A percentile compares a stretch with the other conserved stretches of the same genome.
Conservation (phyloP, 2,888 invertebrate species). For the Ariolimax columbianus region DNA sequence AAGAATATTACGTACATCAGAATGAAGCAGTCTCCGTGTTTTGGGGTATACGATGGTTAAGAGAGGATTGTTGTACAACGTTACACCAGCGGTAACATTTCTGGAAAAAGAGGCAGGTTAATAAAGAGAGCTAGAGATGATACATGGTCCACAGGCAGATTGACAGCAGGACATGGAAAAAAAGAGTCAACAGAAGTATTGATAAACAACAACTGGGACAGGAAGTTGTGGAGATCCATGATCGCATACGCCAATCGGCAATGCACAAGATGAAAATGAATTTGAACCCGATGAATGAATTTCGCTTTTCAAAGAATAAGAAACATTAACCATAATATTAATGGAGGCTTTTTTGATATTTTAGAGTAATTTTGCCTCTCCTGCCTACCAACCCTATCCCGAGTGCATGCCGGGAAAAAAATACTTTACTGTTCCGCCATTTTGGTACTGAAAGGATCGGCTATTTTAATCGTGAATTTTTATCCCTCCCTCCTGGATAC, state of each 20-base stretch:
- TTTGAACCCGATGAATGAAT: background rate
- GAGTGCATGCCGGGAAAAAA: slow-evolving; percentile 50
- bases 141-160: too few relatives aligned
- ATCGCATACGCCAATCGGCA: background rate
- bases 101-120: too few relatives aligned
- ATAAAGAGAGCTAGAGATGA: too few relatives aligned
- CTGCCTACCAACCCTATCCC: slow-evolving; percentile 48
- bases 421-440: slow-evolving; percentile 54
- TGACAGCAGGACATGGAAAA: too few relatives aligned
- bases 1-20: too few relatives aligned
- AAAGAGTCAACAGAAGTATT: too few relatives aligned
- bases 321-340: background rate
- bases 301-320: background rate
- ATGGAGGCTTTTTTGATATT: background rate
- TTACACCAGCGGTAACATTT: too few relatives aligned
- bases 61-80: too few relatives aligned
- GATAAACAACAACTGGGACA: too few relatives aligned
- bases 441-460: slow-evolving; percentile 43
- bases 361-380: slow-evolving; percentile 21
- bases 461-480: slow-evolving; percentile 33
- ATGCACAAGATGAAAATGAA: background rate
- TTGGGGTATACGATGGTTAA: too few relatives aligned
- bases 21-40: too few relatives aligned
- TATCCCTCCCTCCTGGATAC: slow-evolving; percentile 29
- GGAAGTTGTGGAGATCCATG: background rate